Conservation (phyloP, 2,797 vertebrate species). For the Sylvilagus floridanus region DNA sequence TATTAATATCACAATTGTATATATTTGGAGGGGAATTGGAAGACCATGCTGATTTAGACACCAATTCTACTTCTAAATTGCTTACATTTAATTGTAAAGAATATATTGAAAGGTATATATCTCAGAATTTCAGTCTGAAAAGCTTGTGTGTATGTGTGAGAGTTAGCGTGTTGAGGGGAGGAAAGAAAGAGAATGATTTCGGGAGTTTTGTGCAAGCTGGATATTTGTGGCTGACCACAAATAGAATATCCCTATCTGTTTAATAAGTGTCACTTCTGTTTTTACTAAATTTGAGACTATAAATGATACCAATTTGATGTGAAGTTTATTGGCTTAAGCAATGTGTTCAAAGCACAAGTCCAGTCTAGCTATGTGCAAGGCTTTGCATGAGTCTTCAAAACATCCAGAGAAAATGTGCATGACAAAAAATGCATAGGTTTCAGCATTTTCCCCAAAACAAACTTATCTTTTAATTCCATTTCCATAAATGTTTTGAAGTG, state of each 20-base stretch:
- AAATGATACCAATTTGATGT: background rate
- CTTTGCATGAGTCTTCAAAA: background rate
- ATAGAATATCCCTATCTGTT: background rate
- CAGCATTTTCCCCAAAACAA: no score
- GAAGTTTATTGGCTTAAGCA: background rate
- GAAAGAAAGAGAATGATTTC: background rate
- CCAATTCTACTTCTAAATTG: background rate
- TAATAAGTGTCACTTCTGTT: background rate
- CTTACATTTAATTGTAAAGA: background rate
- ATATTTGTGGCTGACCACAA: background rate
- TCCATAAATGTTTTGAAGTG: no score
- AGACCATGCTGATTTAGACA: background rate
- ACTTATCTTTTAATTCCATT: no score
- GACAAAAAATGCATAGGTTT: no score
- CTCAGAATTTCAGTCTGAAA: constrained; percentile 27
- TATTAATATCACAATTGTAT: background rate
- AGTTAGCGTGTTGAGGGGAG: no score
- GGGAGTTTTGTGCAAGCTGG: background rate
- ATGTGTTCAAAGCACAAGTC: background rate
- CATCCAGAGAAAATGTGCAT: no score
- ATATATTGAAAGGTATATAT: background rate
- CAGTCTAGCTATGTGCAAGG: background rate
- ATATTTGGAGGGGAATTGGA: background rate
- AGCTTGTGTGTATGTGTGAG: background rate
- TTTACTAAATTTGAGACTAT: background rate